Percentiles rank a stretch among this genome's conserved stretches.
phyloP scores from a whole-genome alignment of 2,797 vertebrate genomes.

The Spondyliosoma cantharus region DNA sequence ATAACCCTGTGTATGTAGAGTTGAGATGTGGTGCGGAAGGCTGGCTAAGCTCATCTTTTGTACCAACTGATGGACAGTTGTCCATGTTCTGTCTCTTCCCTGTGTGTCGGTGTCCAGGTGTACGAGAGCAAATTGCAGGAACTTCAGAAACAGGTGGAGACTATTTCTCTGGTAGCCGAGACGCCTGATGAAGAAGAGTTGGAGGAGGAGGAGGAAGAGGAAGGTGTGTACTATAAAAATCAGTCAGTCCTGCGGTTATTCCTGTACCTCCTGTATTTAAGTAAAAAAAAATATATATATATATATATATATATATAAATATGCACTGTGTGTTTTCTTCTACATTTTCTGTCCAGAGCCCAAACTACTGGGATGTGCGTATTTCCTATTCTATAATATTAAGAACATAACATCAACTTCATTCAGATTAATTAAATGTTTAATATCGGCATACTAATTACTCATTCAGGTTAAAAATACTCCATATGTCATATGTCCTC shows the following conservation, averaged over 20 bases:
- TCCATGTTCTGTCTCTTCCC: conserved; percentile 72
- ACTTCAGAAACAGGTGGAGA: conserved; percentile 98
- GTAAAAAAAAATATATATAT: not conserved
- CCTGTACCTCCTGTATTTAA: not conserved
- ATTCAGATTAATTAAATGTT: conserved; percentile 43
- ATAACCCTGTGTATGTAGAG: not conserved
- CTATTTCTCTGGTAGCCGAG: conserved; percentile 93
- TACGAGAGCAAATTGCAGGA: conserved; percentile 99
- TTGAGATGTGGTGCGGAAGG: not conserved
- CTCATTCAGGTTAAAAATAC: conserved; percentile 25
- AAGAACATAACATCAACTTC: conserved; percentile 29
- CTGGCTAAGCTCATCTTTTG: conserved; percentile 42
- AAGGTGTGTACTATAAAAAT: conserved; percentile 77
- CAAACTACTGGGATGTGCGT: conserved; percentile 77
- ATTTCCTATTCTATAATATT: conserved; percentile 40
- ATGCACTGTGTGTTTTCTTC: conserved; percentile 48
- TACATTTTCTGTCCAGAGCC: conserved; percentile 71
- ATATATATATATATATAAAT: not conserved
- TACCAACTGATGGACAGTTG: conserved; percentile 67
- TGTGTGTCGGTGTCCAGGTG: conserved; percentile 87
- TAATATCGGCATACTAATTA: conserved; percentile 57
- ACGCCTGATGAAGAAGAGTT: conserved; percentile 95
- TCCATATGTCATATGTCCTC: conserved; percentile 21
- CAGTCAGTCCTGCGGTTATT: not conserved
- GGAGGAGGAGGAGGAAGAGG: conserved; percentile 92